These are phyloP conservation scores for Spinus olivaceus DNA, from an alignment of 2,797 vertebrate genomes.

Conservation along the genomic window DNA sequence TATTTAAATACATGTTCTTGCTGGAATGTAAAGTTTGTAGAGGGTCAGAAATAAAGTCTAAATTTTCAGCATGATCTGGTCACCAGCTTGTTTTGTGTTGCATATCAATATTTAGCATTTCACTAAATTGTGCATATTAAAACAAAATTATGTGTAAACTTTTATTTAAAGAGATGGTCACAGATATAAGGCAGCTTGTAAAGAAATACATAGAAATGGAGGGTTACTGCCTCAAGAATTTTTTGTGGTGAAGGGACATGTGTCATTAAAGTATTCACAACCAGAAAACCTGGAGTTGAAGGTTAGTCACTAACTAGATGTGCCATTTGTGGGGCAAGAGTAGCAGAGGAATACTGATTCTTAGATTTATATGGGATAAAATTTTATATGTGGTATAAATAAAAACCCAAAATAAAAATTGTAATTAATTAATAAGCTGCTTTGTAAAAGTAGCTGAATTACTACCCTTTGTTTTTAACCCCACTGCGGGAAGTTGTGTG, in stretches of 20 bases:
- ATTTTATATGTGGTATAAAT: neutral
- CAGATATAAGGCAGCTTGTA: neutral
- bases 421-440: neutral
- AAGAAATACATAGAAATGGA: neutral
- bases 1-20: neutral
- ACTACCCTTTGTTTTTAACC: neutral
- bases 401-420: neutral
- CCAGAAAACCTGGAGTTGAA: neutral
- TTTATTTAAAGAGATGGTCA: neutral
- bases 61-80: neutral
- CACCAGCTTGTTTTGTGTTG: neutral
- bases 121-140: neutral
- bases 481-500: neutral
- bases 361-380: neutral
- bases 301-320: neutral
- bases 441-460: neutral
- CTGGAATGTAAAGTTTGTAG: neutral
- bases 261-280: neutral
- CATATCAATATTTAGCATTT: neutral
- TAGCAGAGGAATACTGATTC: neutral
- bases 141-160: neutral
- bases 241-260: neutral
- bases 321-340: neutral
- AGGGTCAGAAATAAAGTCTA: neutral
- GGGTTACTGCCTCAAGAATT: neutral